Percentiles rank a stretch among this genome's conserved stretches.
These are phyloP conservation scores for Drosophila virilis DNA, from an alignment of 1,140 invertebrate species.

Conservation along the genomic window DNA sequence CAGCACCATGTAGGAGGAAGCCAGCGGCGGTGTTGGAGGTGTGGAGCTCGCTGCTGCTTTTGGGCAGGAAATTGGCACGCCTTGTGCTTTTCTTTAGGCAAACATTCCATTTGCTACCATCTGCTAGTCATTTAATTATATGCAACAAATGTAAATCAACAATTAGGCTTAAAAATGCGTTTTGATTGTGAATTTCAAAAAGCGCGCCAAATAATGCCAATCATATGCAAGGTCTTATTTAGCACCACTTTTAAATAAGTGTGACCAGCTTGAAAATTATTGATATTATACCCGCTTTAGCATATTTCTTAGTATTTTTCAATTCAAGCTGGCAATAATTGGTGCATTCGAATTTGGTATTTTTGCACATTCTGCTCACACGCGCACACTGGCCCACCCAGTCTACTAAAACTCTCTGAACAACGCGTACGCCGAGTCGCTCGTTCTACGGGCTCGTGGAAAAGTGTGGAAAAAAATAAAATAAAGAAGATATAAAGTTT, in stretches of 20 bases:
- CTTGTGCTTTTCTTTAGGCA: constrained; percentile 46
- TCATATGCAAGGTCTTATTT: not conserved
- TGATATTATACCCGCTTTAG: not conserved
- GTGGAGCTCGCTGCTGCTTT: constrained; percentile 33
- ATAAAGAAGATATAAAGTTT: constrained; percentile 18
- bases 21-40: constrained; percentile 15
- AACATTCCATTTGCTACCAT: constrained; percentile 15
- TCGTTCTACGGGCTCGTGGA: constrained; percentile 44
- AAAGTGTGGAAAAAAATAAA: constrained; percentile 30
- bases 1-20: constrained; percentile 85
- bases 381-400: constrained; percentile 1
- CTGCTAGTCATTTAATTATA: constrained; percentile 62
- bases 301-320: not conserved
- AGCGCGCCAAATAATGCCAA: not conserved
- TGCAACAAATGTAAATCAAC: constrained; percentile 22
- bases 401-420: constrained; percentile 50
- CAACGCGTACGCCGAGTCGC: constrained; percentile 34
- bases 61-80: constrained; percentile 7
- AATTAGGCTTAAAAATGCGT: no score
- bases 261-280: not conserved
- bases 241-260: not conserved
- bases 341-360: not conserved
- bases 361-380: constrained; percentile 8
- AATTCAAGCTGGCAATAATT: no score
- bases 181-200: not conserved